Base-by-base conservation (phyloP, 2,113 vertebrate species). In the Scalopus aquaticus region DNA sequence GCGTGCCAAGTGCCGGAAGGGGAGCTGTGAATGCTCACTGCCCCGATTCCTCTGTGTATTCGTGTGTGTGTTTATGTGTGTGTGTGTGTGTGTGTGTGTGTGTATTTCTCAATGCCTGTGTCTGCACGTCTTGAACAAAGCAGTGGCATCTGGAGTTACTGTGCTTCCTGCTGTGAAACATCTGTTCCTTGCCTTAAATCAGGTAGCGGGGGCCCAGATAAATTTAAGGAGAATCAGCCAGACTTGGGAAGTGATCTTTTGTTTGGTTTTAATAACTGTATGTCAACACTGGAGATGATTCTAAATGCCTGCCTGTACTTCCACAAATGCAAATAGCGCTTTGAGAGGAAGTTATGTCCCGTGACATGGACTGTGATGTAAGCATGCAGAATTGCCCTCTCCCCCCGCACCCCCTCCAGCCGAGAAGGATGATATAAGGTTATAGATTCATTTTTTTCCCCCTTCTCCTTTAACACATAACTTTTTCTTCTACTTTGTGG, bases 161-260 rank as follows among this genome's bases (percentile, higher is more conserved):
- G 90, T 1, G 20, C 80, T 64, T 82, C 91, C 72, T 84, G 93
- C 91, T 94, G 94, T 93, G 93, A 81, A 95, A 96, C 97, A 97
- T 96, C 96, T 97, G 96, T 16, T 96, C 9, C 0, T 82, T n/a
- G 94, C 93, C 91, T 92, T 83, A 78, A 93, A 81, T 96, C 94
- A 95, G 91, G 91, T 95, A 76, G 78, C 13, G 9, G 35, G 83
- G 60, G 67, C 77, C 65, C 15, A 17, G 79, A 93, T 84, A 88
- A 64, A 95, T 96, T 93, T 60, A 54, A 76, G 94, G 54, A 87
- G 72, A 80, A 88, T 19, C 67, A 95, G 73, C 81, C 69, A 89
- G 95, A 79, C 91, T 70, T 51, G 26, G 82, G 56, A 88, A 94
- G 62, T 51, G 39, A 32, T 88, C 85, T 97, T 95, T 84, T 95